phyloP scores from a whole-genome alignment of 1,140 invertebrate species.

The Drosophila pallidifrons region DNA sequence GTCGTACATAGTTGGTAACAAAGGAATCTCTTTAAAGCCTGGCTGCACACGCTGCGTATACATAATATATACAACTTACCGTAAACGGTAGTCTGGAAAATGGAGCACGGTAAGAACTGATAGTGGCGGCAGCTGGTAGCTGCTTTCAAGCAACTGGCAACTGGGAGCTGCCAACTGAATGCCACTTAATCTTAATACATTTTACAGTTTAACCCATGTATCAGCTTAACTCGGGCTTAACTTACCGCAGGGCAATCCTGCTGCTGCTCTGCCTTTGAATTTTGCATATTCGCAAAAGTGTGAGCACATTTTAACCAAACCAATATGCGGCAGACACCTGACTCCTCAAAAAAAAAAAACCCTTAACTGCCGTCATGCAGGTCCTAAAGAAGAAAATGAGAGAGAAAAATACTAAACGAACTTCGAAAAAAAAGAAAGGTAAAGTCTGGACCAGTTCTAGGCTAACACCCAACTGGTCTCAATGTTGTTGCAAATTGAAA shows the following conservation, averaged over 20 bases:
- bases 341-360: slow-evolving; percentile 63
- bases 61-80: slow-evolving; percentile 54
- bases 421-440: slow-evolving; percentile 27
- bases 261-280: slow-evolving; percentile 15
- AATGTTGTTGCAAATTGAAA: slow-evolving; percentile 82
- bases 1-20: slow-evolving; percentile 49
- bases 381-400: background rate
- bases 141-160: background rate
- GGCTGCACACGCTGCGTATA: slow-evolving; percentile 38
- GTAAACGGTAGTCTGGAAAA: background rate
- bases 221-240: slow-evolving; percentile 75
- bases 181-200: slow-evolving; percentile 81
- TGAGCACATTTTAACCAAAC: slow-evolving; percentile 74
- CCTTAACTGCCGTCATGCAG: slow-evolving; percentile 49
- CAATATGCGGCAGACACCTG: slow-evolving; percentile 80
- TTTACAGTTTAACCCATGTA: slow-evolving; percentile 80
- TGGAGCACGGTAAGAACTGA: slow-evolving; percentile 27
- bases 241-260: slow-evolving; percentile 57
- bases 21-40: slow-evolving; percentile 46
- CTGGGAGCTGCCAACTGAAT: slow-evolving; percentile 47
- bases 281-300: slow-evolving; percentile 34
- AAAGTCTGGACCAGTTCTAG: slow-evolving; percentile 48
- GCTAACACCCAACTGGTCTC: slow-evolving; percentile 43
- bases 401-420: slow-evolving; percentile 1
- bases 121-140: slow-evolving; percentile 32